A percentile compares a stretch with the other conserved stretches of the same genome.
These are phyloP conservation scores for Paramormyrops kingsleyae DNA, from an alignment of 2,113 vertebrate genomes.

Conservation along the genomic window DNA sequence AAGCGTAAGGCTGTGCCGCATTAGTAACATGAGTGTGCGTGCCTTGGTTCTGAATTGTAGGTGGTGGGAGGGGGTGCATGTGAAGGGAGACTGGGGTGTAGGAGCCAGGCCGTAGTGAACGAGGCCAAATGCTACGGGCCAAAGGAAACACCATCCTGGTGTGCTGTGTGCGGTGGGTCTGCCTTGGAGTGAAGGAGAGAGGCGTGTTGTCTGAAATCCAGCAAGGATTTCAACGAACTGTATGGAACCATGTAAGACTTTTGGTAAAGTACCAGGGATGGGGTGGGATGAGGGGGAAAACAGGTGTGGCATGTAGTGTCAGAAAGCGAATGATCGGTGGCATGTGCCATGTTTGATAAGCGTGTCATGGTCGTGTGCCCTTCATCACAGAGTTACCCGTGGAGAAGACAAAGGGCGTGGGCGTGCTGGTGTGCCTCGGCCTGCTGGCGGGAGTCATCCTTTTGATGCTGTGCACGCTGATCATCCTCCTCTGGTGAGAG, in stretches of 20 bases:
- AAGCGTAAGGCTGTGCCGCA: neutral
- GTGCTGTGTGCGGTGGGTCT: neutral
- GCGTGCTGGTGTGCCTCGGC: constrained; percentile 55
- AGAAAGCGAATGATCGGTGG: neutral
- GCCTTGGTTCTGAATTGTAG: neutral
- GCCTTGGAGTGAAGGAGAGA: neutral
- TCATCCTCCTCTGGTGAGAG: constrained; percentile 60
- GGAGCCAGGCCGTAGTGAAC: neutral
- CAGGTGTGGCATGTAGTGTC: neutral
- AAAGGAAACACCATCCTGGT: neutral
- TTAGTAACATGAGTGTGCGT: neutral
- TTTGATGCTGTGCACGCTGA: constrained; percentile 50
- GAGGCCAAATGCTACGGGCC: neutral
- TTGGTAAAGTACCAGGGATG: neutral
- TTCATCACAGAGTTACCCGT: constrained; percentile 30
- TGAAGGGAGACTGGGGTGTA: neutral
- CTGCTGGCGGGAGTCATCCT: constrained; percentile 57
- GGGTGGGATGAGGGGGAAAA: neutral
- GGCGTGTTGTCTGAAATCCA: neutral
- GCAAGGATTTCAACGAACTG: neutral
- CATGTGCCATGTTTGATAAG: neutral
- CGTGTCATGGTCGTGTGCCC: neutral
- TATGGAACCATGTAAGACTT: neutral
- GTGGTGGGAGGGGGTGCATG: neutral
- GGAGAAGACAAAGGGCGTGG: constrained; percentile 42